phyloP scores from a whole-genome alignment of 2,113 vertebrate genomes.

The Felis catus region F.catus_Fca126_mat1.0 CM031412.1:169796501-169797000 shows the following conservation, averaged over 20 bases:
- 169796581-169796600: not conserved
- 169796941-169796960: not conserved
- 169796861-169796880: not conserved
- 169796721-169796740: not conserved
- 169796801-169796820: not conserved
- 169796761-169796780: not conserved
- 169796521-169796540: not conserved
- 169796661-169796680: not conserved
- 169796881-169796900: not conserved
- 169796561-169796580: not conserved
- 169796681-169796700: rapidly evolving
- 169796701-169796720: not conserved
- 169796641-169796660: not conserved
- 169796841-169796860: not conserved
- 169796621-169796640: rapidly evolving
- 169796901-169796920: not conserved
- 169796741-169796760: not conserved
- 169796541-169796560: not conserved
- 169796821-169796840: rapidly evolving
- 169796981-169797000: not conserved
- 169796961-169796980: not conserved
- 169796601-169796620: not conserved
- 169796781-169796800: not conserved
- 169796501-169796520: not conserved
- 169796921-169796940: not conserved